Base-by-base conservation (phyloP, 35 echinoderm and acorn worm species). In the Ophiothrix spiculata region DNA sequence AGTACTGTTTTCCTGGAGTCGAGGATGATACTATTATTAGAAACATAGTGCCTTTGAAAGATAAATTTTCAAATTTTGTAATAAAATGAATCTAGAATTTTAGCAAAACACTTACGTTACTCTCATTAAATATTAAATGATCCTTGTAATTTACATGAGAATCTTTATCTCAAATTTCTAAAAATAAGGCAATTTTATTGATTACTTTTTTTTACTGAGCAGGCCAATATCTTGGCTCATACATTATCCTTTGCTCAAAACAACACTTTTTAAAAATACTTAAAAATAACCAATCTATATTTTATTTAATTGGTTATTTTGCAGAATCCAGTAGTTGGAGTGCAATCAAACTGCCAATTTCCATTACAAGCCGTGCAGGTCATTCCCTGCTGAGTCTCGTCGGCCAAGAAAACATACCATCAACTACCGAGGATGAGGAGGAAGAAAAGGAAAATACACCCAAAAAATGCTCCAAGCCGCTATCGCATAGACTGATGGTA, bases 401-500 rank as follows among this genome's bases (percentile, higher is more conserved):
- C 46, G 40, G 38, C 32, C 23, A 36, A 21, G 39, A 77, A 39
- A 37, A 23, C 21, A 42, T 32, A 54, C 12, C 21, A 17, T 32
- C 31, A 23, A 10, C 28, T 33, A 0, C 21, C 16, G 80, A 83
- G 4, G 45, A 39, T 28, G 75, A 85, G 1, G 90, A 83, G 14
- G 87, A 92, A 74, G 90, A 92, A 33, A 92, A 92, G 39, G 75
- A 38, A 10, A 63, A 69, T 28, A 10, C 10, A 10, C 60, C 25
- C 80, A 21, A 75, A 29, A 10, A 29, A 31, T 15, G 80, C 31
- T 10, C 21, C 36, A 36, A 33, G 54, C 31, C 13, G 37, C 21
- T n/a, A n/a, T n/a, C n/a, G n/a, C 56, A 73, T 28, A 87, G 79
- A 56, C 77, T 96, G 1, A 74, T 91, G 15, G 85, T 89, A 32